These are phyloP conservation scores for Natrix natrix DNA, from an alignment of 2,797 vertebrate genomes.

Conservation along the genomic window DNA sequence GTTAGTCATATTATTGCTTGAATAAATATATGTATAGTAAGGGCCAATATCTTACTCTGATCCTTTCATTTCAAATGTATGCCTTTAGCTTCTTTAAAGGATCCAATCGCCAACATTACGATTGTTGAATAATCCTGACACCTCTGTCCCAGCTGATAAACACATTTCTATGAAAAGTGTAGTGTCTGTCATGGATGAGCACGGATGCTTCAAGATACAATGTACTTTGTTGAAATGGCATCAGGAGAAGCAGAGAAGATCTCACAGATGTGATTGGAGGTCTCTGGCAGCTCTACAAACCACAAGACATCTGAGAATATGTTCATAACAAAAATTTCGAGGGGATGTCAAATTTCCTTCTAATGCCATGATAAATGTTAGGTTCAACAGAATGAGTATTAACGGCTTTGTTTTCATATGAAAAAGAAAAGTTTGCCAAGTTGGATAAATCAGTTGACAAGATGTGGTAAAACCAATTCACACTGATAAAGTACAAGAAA, in stretches of 20 bases:
- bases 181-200: slow-evolving; percentile 24
- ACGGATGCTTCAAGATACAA: slow-evolving; percentile 33
- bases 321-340: slow-evolving; percentile 19
- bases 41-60: not conserved
- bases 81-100: slow-evolving; percentile 31
- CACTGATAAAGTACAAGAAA: slow-evolving; percentile 21
- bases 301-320: slow-evolving; percentile 16
- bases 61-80: slow-evolving; percentile 10
- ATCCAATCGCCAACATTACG: slow-evolving; percentile 10
- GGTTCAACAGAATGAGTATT: slow-evolving; percentile 11
- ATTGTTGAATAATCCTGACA: slow-evolving; percentile 13
- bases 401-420: not conserved
- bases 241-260: slow-evolving; percentile 14
- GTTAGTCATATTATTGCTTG: not conserved
- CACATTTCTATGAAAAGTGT: slow-evolving; percentile 31
- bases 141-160: slow-evolving; percentile 17
- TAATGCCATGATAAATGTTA: slow-evolving; percentile 20
- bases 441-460: slow-evolving; percentile 17
- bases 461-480: not conserved
- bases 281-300: slow-evolving; percentile 23
- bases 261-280: slow-evolving; percentile 15
- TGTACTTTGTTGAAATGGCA: slow-evolving; percentile 24
- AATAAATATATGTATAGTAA: not conserved
- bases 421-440: slow-evolving; percentile 9
- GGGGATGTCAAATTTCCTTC: not conserved